A percentile compares a stretch with the other conserved stretches of the same genome.
Conservation (phyloP, 2,797 vertebrate species). For the Eremophila alpestris region DNA sequence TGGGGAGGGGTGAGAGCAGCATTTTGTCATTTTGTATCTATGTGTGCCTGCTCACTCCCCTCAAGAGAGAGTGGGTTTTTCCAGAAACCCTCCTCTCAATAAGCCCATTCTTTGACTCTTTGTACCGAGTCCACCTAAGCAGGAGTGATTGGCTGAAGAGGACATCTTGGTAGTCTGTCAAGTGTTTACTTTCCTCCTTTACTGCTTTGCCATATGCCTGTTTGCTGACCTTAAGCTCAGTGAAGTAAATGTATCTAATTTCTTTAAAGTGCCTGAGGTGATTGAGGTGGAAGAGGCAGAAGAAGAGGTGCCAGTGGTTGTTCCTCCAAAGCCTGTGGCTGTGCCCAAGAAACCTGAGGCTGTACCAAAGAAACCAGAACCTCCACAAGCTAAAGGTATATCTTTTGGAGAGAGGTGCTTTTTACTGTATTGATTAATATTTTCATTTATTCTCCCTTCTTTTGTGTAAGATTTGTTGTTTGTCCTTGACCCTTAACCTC, state of each 20-base stretch:
- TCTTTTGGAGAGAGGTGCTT: not conserved
- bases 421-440: not conserved
- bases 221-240: not conserved
- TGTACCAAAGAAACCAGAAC: not conserved
- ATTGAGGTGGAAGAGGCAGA: not conserved
- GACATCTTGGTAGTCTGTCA: not conserved
- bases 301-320: constrained; percentile 1
- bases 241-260: constrained; percentile 1
- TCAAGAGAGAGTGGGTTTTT: not conserved
- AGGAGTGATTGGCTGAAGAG: not conserved
- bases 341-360: not conserved
- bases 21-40: too few species aligned
- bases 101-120: fast-evolving
- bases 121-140: fast-evolving
- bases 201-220: not conserved
- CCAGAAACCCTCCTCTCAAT: fast-evolving
- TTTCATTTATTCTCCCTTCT: not conserved
- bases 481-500: not conserved
- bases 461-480: not conserved
- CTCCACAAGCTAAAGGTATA: constrained; percentile 39
- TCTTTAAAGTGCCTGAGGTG: constrained; percentile 59
- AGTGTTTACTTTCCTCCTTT: not conserved
- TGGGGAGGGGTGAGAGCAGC: not conserved
- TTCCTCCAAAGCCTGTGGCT: not conserved
- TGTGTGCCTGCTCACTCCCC: not conserved